Evolutionary conservation across 2,797 vertebrate species (phyloP).

Genomic region (Oreochromis grahami): DNA sequence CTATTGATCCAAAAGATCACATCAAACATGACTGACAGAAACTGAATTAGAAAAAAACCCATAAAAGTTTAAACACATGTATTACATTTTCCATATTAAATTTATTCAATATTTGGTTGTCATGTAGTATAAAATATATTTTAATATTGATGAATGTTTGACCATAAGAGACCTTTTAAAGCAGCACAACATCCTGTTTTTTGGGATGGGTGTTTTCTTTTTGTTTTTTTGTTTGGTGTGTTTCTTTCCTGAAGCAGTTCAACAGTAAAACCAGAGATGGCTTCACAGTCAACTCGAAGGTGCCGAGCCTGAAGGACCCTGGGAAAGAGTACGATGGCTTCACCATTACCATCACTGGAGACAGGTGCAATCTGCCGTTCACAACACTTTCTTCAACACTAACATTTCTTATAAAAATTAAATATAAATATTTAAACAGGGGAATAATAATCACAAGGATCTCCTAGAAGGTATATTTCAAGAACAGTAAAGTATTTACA

Average conservation of each 20-base stretch:
- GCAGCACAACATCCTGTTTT: neutral
- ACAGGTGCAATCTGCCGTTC: conserved; percentile 75
- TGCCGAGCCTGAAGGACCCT: conserved; percentile 89
- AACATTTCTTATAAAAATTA: neutral
- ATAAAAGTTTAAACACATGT: neutral
- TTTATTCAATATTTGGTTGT: neutral
- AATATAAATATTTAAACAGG: neutral
- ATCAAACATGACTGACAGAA: neutral
- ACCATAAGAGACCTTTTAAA: neutral
- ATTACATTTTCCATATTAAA: neutral
- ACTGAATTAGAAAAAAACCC: neutral
- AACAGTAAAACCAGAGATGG: conserved; percentile 99
- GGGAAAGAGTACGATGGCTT: conserved; percentile 95
- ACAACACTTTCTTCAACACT: neutral
- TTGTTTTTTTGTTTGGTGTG: neutral
- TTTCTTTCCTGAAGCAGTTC: conserved; percentile 88
- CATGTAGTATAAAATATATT: neutral
- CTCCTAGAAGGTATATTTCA: neutral
- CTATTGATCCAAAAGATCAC: neutral
- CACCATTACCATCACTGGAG: conserved; percentile 96
- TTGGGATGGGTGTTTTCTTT: neutral
- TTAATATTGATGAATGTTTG: neutral
- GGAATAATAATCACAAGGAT: neutral
- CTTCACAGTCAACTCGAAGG: conserved; percentile 97
- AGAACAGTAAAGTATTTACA: neutral